These are phyloP conservation scores for Platycercus adscitus DNA, from an alignment of 2,113 vertebrate genomes.

Conservation along the genomic window DNA sequence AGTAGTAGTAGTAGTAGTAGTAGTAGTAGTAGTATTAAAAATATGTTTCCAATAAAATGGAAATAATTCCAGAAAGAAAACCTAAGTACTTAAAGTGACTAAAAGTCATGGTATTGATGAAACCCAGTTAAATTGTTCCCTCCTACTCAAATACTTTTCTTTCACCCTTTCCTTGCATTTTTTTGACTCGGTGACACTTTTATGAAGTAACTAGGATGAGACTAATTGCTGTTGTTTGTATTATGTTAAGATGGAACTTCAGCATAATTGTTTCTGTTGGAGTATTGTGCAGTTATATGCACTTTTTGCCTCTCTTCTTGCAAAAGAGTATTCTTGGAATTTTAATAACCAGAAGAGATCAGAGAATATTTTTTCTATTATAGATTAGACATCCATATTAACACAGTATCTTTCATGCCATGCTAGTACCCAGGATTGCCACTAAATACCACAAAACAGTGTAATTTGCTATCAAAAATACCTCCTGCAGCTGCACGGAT, in stretches of 20 bases:
- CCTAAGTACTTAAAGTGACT: background rate
- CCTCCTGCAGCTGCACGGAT: background rate
- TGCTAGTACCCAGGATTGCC: background rate
- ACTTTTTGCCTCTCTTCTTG: background rate
- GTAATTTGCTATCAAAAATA: conserved; percentile 8
- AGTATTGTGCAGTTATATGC: background rate
- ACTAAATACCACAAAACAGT: background rate
- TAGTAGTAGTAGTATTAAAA: too few species aligned
- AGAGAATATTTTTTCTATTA: background rate
- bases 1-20: too few species aligned
- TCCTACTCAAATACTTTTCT: background rate
- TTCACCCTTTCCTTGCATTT: background rate
- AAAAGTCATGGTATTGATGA: background rate
- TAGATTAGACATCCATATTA: background rate
- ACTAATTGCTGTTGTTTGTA: background rate
- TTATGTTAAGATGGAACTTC: background rate
- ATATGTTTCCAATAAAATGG: background rate
- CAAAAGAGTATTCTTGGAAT: background rate
- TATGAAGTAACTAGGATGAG: background rate
- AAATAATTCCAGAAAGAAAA: background rate
- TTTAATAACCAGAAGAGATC: background rate
- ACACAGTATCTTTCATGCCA: background rate
- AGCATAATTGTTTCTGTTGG: background rate
- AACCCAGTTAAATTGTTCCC: background rate
- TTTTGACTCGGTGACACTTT: background rate